Percentiles rank a stretch among this genome's conserved stretches.
phyloP scores from a whole-genome alignment of 2,113 vertebrate species.

The Pterocles orientalis region DNA sequence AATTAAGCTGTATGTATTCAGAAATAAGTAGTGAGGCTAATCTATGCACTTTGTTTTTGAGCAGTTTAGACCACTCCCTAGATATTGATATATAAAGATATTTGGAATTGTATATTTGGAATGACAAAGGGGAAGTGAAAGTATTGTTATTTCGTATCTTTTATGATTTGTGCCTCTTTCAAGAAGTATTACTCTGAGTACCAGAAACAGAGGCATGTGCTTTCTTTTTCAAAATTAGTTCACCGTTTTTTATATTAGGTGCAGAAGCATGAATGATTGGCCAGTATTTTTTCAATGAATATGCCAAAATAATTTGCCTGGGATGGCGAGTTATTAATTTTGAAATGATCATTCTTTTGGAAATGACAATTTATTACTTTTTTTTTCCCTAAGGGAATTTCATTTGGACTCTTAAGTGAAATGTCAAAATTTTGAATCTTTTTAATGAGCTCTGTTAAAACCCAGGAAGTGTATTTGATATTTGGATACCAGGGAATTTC shows the following conservation, averaged over 20 bases:
- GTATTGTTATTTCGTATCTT: background rate
- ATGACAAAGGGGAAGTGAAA: background rate
- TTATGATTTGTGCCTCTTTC: background rate
- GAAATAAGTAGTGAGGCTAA: background rate
- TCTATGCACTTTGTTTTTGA: background rate
- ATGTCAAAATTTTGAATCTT: background rate
- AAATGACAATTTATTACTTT: background rate
- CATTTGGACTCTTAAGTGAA: background rate
- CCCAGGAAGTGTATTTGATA: background rate
- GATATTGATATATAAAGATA: background rate
- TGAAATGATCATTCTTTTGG: accelerated
- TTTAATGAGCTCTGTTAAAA: background rate
- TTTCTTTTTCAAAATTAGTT: background rate
- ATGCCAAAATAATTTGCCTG: background rate
- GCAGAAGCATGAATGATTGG: background rate
- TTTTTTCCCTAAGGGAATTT: background rate
- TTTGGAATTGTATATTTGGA: background rate
- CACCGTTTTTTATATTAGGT: background rate
- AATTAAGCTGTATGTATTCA: background rate
- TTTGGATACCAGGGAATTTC: background rate
- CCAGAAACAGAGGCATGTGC: background rate
- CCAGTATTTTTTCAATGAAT: background rate
- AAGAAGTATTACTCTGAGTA: background rate
- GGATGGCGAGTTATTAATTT: background rate
- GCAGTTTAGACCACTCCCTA: background rate